These are phyloP conservation scores for Hyles lineata DNA, from an alignment of 2,888 invertebrate species.

Conservation along the genomic window DNA sequence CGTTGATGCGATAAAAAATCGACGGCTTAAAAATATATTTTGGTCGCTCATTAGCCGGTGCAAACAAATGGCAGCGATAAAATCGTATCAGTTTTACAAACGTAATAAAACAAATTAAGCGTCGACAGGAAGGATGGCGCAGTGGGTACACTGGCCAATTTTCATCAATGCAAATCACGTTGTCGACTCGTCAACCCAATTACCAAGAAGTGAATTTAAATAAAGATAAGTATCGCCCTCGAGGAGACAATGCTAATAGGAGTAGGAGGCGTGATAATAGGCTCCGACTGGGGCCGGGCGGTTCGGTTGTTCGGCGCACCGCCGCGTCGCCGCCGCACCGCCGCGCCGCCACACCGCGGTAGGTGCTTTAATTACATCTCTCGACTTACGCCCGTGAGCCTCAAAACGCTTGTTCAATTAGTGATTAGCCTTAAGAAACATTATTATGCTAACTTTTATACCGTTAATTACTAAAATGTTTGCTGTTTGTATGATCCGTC, in stretches of 20 bases:
- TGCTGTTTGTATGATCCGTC: not conserved
- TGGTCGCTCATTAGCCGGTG: conserved; percentile 35
- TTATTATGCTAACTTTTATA: conserved; percentile 61
- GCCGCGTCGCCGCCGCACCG: conserved; percentile 64
- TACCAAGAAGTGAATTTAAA: conserved; percentile 85
- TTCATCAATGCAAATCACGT: conserved; percentile 85
- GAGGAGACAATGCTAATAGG: conserved; percentile 85
- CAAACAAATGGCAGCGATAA: conserved; percentile 47
- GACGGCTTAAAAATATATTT: not conserved
- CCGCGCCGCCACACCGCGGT: conserved; percentile 67
- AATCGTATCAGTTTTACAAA: conserved; percentile 67
- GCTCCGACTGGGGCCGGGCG: conserved; percentile 72
- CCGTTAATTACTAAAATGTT: not conserved
- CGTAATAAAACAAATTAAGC: conserved; percentile 77
- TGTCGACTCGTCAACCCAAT: conserved; percentile 85
- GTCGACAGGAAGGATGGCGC: conserved; percentile 68
- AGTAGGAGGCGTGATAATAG: conserved; percentile 83
- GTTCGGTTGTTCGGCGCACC: conserved; percentile 46
- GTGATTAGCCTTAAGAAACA: conserved; percentile 75
- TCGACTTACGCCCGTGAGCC: conserved; percentile 78
- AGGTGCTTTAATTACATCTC: conserved; percentile 83
- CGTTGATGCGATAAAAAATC: too few species aligned
- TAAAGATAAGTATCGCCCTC: conserved; percentile 85
- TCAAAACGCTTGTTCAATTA: conserved; percentile 83
- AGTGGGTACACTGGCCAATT: conserved; percentile 75